These are phyloP conservation scores for Nymphalis io DNA, from an alignment of 1,140 invertebrate species.

Conservation along the genomic window DNA sequence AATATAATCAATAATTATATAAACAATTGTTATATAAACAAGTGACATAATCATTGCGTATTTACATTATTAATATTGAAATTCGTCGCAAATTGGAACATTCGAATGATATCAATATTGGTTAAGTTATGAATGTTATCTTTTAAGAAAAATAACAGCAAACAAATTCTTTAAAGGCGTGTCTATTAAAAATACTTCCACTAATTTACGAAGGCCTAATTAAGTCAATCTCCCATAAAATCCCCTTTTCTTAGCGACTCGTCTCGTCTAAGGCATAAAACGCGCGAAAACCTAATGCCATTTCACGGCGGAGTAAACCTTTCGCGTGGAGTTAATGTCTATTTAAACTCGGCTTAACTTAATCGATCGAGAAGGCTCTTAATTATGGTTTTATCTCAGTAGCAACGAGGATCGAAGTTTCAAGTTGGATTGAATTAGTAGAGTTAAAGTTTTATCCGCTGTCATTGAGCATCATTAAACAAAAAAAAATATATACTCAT, in stretches of 20 bases:
- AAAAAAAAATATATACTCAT: background rate
- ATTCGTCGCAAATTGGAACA: too few species aligned
- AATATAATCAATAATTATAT: too few species aligned
- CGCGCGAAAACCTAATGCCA: slow-evolving; percentile 78
- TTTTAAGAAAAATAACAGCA: background rate
- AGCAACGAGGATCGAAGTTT: slow-evolving; percentile 69
- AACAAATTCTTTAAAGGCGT: slow-evolving; percentile 45
- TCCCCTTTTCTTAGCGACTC: slow-evolving; percentile 77
- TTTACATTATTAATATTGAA: too few species aligned
- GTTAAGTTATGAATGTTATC: too few species aligned
- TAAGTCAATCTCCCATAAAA: slow-evolving; percentile 77
- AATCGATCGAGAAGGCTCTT: slow-evolving; percentile 79
- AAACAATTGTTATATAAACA: too few species aligned
- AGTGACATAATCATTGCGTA: too few species aligned
- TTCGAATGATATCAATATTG: too few species aligned
- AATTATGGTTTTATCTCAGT: slow-evolving; percentile 77
- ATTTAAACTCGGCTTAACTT: slow-evolving; percentile 79
- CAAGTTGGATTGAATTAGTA: slow-evolving; percentile 55
- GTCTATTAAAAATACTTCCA: slow-evolving; percentile 68
- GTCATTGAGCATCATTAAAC: background rate
- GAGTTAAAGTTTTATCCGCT: slow-evolving; percentile 11
- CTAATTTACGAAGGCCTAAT: slow-evolving; percentile 74
- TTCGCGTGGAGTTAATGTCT: slow-evolving; percentile 78
- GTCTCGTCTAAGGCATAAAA: slow-evolving; percentile 69
- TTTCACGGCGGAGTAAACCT: slow-evolving; percentile 79